These are phyloP conservation scores for Chrysomallon squamiferum DNA, from an alignment of 1,140 invertebrate species.

Conservation along the genomic window DNA sequence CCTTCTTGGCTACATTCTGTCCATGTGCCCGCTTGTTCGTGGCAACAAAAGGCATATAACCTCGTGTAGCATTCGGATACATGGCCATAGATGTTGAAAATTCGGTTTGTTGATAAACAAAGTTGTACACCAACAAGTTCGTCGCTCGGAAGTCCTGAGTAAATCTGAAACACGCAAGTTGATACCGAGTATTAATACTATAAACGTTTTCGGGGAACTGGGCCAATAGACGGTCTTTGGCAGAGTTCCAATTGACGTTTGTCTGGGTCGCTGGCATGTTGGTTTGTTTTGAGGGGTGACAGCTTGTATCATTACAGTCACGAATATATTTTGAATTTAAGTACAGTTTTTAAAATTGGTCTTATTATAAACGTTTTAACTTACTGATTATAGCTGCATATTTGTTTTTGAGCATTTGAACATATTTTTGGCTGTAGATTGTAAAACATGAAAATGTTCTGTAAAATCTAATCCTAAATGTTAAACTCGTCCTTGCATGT, in stretches of 20 bases:
- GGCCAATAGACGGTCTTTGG: constrained; percentile 46
- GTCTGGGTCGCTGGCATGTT: constrained; percentile 34
- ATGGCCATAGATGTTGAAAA: constrained; percentile 42
- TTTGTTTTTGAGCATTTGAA: no score
- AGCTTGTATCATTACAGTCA: neutral
- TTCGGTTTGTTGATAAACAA: constrained; percentile 4
- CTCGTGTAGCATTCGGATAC: constrained; percentile 58
- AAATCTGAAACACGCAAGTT: constrained; percentile 11
- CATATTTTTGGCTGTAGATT: no score
- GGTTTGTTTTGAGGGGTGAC: constrained; percentile 9
- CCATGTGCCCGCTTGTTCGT: constrained; percentile 19
- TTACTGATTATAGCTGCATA: no score
- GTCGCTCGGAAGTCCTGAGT: constrained; percentile 7
- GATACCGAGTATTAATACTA: constrained; percentile 6
- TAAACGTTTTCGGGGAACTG: constrained; percentile 2
- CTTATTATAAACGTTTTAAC: no score
- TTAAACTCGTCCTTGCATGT: neutral
- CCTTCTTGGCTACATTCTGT: constrained; percentile 30
- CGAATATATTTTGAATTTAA: no score
- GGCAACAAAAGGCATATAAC: constrained; percentile 58
- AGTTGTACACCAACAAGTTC: neutral
- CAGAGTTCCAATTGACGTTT: constrained; percentile 47
- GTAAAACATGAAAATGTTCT: no score
- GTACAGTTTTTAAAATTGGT: no score
- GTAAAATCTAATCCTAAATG: neutral